Evolutionary conservation across 1,140 invertebrate species (phyloP).

Genomic region (Diprion similis): DNA sequence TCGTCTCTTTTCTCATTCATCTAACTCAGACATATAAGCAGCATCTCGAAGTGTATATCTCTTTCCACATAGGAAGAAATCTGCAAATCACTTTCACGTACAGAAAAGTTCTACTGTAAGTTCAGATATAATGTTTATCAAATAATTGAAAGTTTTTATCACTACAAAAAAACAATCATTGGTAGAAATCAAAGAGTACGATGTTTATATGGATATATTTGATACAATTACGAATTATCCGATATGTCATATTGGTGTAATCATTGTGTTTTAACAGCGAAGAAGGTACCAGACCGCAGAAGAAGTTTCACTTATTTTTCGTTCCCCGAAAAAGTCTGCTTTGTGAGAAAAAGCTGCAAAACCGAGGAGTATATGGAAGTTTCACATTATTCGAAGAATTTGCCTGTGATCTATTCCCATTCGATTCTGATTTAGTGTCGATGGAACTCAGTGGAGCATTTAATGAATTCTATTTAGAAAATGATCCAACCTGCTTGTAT

Average conservation of each 20-base stretch:
- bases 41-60: too few relatives aligned
- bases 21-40: too few relatives aligned
- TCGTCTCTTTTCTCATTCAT: too few relatives aligned
- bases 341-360: slow-evolving; percentile 84
- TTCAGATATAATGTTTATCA: slow-evolving; percentile 14
- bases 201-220: background rate
- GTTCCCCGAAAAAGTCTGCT: slow-evolving; percentile 86
- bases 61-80: too few relatives aligned
- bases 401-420: slow-evolving; percentile 86
- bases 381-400: slow-evolving; percentile 86
- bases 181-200: background rate
- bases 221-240: slow-evolving; percentile 13
- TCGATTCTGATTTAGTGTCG: slow-evolving; percentile 92
- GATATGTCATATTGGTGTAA: slow-evolving; percentile 6
- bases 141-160: too few relatives aligned
- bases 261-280: slow-evolving; percentile 42
- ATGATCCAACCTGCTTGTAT: slow-evolving; percentile 87
- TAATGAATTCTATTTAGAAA: slow-evolving; percentile 85
- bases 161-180: background rate
- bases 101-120: background rate
- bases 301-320: slow-evolving; percentile 84
- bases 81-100: too few relatives aligned
- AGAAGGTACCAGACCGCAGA: slow-evolving; percentile 55
- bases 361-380: slow-evolving; percentile 80
- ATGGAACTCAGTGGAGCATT: slow-evolving; percentile 87